phyloP scores from a whole-genome alignment of 2,888 invertebrate species.

The Gymnoscelis rufifasciata region DNA sequence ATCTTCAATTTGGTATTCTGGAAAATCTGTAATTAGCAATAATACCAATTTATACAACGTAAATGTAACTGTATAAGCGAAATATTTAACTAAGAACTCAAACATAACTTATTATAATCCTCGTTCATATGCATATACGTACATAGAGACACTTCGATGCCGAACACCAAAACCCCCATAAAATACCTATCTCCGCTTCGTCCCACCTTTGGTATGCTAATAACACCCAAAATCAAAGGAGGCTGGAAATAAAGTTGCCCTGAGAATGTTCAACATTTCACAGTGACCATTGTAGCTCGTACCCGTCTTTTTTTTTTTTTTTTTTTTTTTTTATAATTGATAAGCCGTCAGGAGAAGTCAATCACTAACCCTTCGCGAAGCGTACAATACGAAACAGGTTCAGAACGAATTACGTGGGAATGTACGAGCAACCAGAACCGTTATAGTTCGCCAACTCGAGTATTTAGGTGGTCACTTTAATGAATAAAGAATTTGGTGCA shows the following conservation, averaged over 20 bases:
- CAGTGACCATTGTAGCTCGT: conserved; percentile 12
- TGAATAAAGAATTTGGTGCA: background rate
- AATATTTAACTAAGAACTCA: background rate
- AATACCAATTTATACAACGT: too few relatives aligned
- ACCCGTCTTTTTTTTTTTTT: too few relatives aligned
- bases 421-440: conserved; percentile 35
- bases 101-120: too few relatives aligned
- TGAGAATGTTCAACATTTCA: conserved; percentile 11
- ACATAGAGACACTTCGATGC: background rate
- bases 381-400: conserved; percentile 52
- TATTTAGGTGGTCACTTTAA: conserved; percentile 21
- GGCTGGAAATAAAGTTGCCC: conserved; percentile 14
- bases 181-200: background rate
- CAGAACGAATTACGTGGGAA: conserved; percentile 44
- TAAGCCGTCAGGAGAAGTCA: conserved; percentile 18
- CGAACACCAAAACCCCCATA: too few relatives aligned
- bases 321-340: too few relatives aligned
- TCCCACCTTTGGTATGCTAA: conserved; percentile 16
- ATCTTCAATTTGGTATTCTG: too few relatives aligned
- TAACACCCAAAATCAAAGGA: conserved; percentile 21
- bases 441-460: conserved; percentile 35
- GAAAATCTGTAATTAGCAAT: too few relatives aligned
- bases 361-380: conserved; percentile 31
- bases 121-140: background rate
- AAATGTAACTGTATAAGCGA: too few relatives aligned